Conservation (phyloP, 2,888 invertebrate genomes). For the Himalopsyche anomala region DNA sequence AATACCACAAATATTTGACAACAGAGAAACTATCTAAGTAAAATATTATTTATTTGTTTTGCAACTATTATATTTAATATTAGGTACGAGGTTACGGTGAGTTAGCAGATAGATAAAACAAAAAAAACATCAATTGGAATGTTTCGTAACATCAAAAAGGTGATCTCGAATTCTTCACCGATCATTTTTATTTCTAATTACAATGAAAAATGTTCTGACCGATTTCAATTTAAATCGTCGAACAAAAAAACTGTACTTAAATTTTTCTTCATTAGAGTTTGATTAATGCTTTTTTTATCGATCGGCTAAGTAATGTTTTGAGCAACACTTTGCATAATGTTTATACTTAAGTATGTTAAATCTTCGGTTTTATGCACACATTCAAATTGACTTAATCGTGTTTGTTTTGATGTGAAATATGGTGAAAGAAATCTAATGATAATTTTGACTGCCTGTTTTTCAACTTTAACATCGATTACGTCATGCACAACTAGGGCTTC, state of each 20-base stretch:
- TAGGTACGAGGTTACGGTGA: background rate
- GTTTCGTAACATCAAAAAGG: conserved; percentile 38
- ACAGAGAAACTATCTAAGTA: no score
- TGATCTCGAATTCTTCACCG: conserved; percentile 33
- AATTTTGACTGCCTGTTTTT: no score
- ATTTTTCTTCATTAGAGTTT: conserved; percentile 40
- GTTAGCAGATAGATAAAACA: background rate
- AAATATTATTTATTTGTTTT: background rate
- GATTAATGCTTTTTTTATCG: conserved; percentile 39
- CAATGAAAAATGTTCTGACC: conserved; percentile 38
- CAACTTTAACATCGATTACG: no score
- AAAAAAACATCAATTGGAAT: conserved; percentile 15
- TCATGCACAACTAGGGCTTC: no score
- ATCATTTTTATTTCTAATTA: conserved; percentile 42
- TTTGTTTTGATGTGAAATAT: no score
- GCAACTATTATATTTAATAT: conserved; percentile 17
- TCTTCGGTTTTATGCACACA: no score
- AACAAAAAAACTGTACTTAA: conserved; percentile 9
- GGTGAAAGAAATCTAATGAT: no score
- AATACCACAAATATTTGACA: no score
- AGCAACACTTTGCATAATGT: conserved; percentile 29
- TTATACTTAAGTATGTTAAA: no score
- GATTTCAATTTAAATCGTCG: conserved; percentile 7
- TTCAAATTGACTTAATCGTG: no score
- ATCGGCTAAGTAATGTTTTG: conserved; percentile 31